Evolutionary conservation across 2,888 invertebrate species (phyloP), one percentile per base, ranked within the genome.

Genomic region (Synanthedon formicaeformis): DNA sequence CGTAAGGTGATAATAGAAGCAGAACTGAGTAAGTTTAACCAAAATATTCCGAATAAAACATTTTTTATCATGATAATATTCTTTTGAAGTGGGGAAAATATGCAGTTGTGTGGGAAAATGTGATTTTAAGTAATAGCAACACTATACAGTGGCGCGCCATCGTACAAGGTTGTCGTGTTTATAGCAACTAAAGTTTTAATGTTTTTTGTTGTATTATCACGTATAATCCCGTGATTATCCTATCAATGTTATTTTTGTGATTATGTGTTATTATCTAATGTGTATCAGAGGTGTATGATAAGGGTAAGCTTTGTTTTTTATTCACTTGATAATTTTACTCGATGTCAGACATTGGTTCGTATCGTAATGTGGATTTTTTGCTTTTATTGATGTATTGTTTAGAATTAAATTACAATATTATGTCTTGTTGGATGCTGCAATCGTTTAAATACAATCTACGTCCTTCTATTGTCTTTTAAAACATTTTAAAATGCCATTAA

Each of bases 261-360:
- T 83, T 84, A 85, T 83, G 83, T 83, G 78, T 75, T 73, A 78
- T 77, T 75, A 79, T 74, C 73, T 68, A 67, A 69, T 71, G 78
- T 75, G 78, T 71, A 68, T 65, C 66, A 62, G 74, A 77, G 74
- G 73, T 72, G 77, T 75, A 73, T 73, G 81, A 82, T 83, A 84
- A 83, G 77, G 82, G 86, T 86, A 78, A 84, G 84, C 65, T 70
- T 63, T 63, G 70, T 63, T 76, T 75, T 72, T 67, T 40, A 52
- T 60, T 56, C 60, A 61, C 59, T 68, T 56, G 45, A 49, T 16
- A 49, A 49, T 16, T 49, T 49, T 50, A 27, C 59, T 59, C 62
- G 60, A 60, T 71, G 71, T 68, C 73, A 69, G 67, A 63, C 67
- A 71, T 69, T 69, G 63, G 60, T 51, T 58, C 57, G 56, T 52